Percentiles rank a stretch among this genome's conserved stretches.
These are phyloP conservation scores for Liasis olivaceus DNA, from an alignment of 2,797 vertebrate genomes.

Conservation along the genomic window DNA sequence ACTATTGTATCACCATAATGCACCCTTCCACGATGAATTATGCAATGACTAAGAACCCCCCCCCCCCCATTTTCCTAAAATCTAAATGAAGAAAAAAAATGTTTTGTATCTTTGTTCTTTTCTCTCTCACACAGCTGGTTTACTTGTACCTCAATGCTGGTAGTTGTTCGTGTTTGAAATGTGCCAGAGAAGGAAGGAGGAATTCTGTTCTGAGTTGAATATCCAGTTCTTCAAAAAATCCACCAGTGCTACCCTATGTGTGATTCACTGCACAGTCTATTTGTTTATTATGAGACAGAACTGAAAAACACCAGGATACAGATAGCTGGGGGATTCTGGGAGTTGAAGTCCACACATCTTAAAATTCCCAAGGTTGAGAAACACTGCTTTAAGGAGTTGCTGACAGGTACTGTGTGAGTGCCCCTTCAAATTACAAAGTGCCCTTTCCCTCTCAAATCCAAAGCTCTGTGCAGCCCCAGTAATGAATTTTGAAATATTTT, in stretches of 20 bases:
- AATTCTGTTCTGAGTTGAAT: background rate
- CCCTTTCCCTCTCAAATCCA: background rate
- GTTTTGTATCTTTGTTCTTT: background rate
- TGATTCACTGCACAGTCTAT: background rate
- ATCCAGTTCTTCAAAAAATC: background rate
- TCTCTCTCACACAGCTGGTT: background rate
- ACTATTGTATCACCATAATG: too few species aligned
- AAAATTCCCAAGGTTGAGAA: background rate
- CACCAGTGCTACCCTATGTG: background rate
- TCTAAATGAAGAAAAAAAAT: background rate
- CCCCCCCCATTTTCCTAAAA: background rate
- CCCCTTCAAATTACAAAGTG: background rate
- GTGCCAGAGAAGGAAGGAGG: background rate
- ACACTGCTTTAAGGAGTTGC: background rate
- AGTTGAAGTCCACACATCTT: background rate
- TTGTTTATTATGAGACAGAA: background rate
- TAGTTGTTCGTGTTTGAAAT: background rate
- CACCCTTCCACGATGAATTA: too few species aligned
- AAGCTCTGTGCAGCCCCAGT: background rate
- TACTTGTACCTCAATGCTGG: background rate
- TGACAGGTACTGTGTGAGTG: background rate
- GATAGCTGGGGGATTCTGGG: background rate
- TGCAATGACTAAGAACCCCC: too few species aligned
- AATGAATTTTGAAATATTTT: constrained; percentile 41
- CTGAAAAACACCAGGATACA: background rate